Base-by-base conservation (phyloP, 2,888 invertebrate species). In the Nipponacmea schrenckii region DNA sequence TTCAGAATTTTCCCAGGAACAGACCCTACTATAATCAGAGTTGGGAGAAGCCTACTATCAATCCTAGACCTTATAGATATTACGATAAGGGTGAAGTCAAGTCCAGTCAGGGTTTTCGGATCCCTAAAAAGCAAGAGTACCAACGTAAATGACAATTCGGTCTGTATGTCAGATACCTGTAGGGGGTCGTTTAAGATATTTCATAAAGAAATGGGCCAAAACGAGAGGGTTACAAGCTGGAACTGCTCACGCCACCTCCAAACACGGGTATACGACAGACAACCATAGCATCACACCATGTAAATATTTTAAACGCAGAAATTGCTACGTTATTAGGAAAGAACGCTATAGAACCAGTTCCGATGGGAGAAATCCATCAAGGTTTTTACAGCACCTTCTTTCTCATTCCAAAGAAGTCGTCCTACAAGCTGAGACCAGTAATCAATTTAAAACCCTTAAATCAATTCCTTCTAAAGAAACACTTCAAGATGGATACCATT, bases 311-410 rank as follows among this genome's bases (percentile, higher is more conserved):
- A 62, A 44, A 39, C 24, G 15, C 27, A 67, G 73, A 76, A 45
- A 67, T 74, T 62, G 17, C 70, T n/a, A 56, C 14, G 44, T 63
- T 74, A 20, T 64, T 74, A 50, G 31, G 24, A 67, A 73, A 71
- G 73, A 8, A 67, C 26, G 74, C 70, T 10, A 68, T 74, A 74
- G 73, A 77, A 70, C 63, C 27, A 50, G 74, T 74, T 7, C n/a
- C 39, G 14, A n/a, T 44, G 17, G 46, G n/a, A 1, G 27, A 75
- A 46, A 63, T 39, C 10, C 64, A 73, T 10, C 7, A 5, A 64
- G 74, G 77, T 73, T 77, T 76, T 46, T 77, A 77, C 77, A 74
- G 74, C 50, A 73, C 77, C n/a, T 69, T 73, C 70, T 77, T 75
- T 65, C 68, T 72, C 39, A 71, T 71, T n/a, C 44, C 65, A 46